Percentiles rank a stretch among this genome's conserved stretches.
Evolutionary conservation across 2,113 vertebrate genomes (phyloP).

Genomic region (Fulmarus glacialis): DNA sequence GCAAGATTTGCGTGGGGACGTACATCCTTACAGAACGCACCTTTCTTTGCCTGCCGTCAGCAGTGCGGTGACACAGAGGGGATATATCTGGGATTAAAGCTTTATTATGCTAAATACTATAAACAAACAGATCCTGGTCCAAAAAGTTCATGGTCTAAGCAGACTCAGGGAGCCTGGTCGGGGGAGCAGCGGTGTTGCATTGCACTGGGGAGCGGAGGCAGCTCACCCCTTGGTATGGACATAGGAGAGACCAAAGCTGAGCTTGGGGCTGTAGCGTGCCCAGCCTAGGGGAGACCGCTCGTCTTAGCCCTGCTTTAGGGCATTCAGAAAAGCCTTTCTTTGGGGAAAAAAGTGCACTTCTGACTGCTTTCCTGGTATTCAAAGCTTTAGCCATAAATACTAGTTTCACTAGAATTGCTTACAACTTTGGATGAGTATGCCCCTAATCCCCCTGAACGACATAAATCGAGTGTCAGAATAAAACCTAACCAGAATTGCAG

Average conservation of each 20-base stretch:
- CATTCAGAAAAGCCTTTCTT: neutral
- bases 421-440: accelerated
- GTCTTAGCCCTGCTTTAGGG: neutral
- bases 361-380: no score
- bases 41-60: neutral
- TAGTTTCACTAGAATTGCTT: neutral
- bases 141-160: neutral
- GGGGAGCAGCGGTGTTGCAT: neutral
- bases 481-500: neutral
- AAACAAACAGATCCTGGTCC: neutral
- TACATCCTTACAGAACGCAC: neutral
- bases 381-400: neutral
- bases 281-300: neutral
- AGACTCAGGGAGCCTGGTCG: neutral
- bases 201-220: neutral
- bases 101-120: neutral
- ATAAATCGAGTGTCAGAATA: neutral
- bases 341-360: neutral
- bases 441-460: accelerated
- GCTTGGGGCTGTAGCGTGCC: neutral
- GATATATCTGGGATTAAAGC: accelerated
- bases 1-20: neutral
- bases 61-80: neutral
- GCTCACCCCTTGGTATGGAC: neutral
- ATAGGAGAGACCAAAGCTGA: neutral